Base-by-base conservation (phyloP, 2,797 vertebrate genomes). In the Alca torda region DNA sequence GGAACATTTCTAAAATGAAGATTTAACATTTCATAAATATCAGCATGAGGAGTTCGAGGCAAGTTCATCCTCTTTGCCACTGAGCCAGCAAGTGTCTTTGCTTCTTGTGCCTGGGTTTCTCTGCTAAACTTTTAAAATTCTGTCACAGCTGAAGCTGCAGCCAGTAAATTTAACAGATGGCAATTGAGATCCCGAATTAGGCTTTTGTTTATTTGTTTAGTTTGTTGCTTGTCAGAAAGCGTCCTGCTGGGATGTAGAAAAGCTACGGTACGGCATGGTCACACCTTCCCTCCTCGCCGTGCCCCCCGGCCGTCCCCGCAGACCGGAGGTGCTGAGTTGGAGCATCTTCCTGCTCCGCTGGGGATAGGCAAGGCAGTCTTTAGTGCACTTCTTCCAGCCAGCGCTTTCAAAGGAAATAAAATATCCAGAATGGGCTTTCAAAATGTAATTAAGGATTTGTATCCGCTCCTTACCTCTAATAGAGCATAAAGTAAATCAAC, bases 381-480 rank as follows among this genome's bases (percentile, higher is more conserved):
- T 18, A 31, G 33, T 3, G 76, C 43, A 2, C 35, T 84, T 26
- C 4, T 2, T 53, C 63, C 79, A 76, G 87, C 61, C 39, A 65
- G 64, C 2, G 11, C 88, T 81, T 89, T 39, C 65, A n/a, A 5
- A 76, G 87, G 91, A 88, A 43, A 89, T 86, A 79, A 90, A 87
- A 65, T 56, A 89, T 1, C 93, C 90, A 65, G 83, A 94, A 88
- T 65, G 89, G 87, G 72, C 73, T 91, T 90, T 75, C 73, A 43
- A 30, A 57, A 59, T 57, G 83, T 93, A 90, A 84, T 92, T 94
- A 95, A 94, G 93, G 84, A 45, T 91, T 91, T 84, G 72, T 57
- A 37, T 88, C 75, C 12, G 12, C 92, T 94, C 87, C 91, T 90
- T 92, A 59, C 85, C 77, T 94, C 90, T 84, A 19, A 76, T 8